Conservation (phyloP, 2,113 vertebrate genomes). For the Tretioscincus oriximinensis region DNA sequence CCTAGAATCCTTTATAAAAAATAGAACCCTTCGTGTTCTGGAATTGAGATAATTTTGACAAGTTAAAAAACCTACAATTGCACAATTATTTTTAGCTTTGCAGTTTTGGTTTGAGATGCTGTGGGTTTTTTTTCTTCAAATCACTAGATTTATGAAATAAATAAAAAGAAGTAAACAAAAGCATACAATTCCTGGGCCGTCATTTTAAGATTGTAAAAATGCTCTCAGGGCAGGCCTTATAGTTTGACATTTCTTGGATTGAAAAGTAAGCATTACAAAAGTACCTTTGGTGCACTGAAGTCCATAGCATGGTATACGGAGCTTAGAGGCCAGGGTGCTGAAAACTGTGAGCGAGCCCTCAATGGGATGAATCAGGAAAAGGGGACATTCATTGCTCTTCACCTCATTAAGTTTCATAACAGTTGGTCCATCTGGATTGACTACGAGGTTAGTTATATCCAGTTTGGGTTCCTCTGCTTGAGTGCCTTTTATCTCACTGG, state of each 20-base stretch:
- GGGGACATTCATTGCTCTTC: slow-evolving; percentile 82
- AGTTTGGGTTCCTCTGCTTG: slow-evolving; percentile 60
- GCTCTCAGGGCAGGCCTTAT: no score
- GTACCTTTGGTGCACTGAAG: slow-evolving; percentile 94
- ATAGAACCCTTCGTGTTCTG: not conserved
- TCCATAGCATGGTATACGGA: slow-evolving; percentile 89
- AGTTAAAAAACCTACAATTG: not conserved
- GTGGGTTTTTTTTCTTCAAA: not conserved
- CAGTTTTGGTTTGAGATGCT: no score
- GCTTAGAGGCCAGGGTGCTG: slow-evolving; percentile 79
- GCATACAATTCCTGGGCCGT: no score
- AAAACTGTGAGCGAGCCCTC: slow-evolving; percentile 89
- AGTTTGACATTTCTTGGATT: not conserved
- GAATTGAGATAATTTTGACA: not conserved
- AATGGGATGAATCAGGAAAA: slow-evolving; percentile 94
- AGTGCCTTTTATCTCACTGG: slow-evolving; percentile 46
- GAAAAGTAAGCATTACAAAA: not conserved
- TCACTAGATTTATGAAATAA: no score
- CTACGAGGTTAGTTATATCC: slow-evolving; percentile 80
- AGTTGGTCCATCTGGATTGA: slow-evolving; percentile 85
- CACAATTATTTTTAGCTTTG: not conserved
- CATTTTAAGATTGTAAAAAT: no score
- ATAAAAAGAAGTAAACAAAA: no score
- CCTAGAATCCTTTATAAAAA: not conserved
- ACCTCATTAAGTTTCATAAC: slow-evolving; percentile 81